Evolutionary conservation across 2,113 vertebrate genomes (phyloP).

Genomic region (Cepphus grylle): DNA sequence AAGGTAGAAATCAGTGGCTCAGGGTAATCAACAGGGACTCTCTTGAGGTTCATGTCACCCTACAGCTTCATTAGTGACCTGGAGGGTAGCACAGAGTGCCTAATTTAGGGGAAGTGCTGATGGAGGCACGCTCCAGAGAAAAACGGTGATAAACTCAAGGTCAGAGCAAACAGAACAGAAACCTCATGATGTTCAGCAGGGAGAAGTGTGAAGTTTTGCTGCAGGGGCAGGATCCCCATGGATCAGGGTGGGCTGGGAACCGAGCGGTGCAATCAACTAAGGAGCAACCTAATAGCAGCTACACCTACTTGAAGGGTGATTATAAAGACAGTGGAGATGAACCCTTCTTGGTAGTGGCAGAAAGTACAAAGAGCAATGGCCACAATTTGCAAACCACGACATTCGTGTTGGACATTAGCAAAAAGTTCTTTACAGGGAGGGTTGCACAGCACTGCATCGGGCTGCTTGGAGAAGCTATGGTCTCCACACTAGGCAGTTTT

Average conservation of each 20-base stretch:
- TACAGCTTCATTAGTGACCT: not conserved
- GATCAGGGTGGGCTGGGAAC: not conserved
- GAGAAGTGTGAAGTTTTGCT: not conserved
- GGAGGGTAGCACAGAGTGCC: not conserved
- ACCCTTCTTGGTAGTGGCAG: not conserved
- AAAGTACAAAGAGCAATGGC: not conserved
- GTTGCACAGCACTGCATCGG: not conserved
- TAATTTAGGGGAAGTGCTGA: not conserved
- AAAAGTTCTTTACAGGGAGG: not conserved
- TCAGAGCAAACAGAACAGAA: not conserved
- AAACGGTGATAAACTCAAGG: not conserved
- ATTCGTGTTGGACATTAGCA: rapidly evolving
- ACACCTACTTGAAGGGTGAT: not conserved
- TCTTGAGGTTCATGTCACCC: not conserved
- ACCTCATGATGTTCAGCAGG: not conserved
- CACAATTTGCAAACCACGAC: not conserved
- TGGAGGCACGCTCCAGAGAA: not conserved
- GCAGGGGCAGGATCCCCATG: not conserved
- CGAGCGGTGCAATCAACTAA: not conserved
- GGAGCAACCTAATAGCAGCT: not conserved
- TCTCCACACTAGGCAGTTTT: not conserved
- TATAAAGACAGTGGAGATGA: not conserved
- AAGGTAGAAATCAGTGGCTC: not conserved
- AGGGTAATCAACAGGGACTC: not conserved
- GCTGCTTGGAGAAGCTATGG: not conserved